Conservation (phyloP, 35 echinoderm and acorn worm species). For the Holothuria glaberrima region DNA sequence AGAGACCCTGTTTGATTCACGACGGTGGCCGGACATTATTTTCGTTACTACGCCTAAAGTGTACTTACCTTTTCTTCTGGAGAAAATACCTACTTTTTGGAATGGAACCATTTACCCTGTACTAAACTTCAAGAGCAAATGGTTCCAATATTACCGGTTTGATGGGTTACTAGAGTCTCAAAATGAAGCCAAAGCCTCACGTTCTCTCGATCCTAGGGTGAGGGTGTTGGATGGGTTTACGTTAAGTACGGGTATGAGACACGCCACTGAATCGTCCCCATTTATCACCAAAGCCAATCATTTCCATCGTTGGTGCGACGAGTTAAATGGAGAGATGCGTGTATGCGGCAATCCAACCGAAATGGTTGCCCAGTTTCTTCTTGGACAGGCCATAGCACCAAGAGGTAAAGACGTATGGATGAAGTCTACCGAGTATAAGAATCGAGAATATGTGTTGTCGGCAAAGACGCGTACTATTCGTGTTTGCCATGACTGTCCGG, state of each 20-base stretch:
- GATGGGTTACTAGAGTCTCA: neutral
- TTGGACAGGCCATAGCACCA: constrained; percentile 9
- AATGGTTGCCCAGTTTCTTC: constrained; percentile 11
- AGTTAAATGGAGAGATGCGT: constrained; percentile 3
- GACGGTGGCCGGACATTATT: neutral
- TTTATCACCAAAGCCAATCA: neutral
- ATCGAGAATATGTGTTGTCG: neutral
- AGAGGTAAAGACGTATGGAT: neutral
- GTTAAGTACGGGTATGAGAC: constrained; percentile 13
- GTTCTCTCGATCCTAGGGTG: neutral
- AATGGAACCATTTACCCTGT: constrained; percentile 38
- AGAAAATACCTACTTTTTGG: constrained; percentile 17
- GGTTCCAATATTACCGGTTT: neutral
- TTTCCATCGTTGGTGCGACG: constrained; percentile 21
- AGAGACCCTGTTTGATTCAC: neutral
- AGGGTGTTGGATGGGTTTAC: constrained; percentile 12
- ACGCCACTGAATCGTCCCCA: neutral
- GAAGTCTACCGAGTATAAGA: neutral
- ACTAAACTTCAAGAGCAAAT: constrained; percentile 1
- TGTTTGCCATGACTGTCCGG: constrained; percentile 13
- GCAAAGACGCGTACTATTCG: neutral
- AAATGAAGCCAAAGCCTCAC: neutral
- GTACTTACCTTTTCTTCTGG: neutral
- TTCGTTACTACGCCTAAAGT: neutral
- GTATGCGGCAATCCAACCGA: constrained; percentile 40